Conservation (phyloP, 2,797 vertebrate genomes). For the Morus bassanus region DNA sequence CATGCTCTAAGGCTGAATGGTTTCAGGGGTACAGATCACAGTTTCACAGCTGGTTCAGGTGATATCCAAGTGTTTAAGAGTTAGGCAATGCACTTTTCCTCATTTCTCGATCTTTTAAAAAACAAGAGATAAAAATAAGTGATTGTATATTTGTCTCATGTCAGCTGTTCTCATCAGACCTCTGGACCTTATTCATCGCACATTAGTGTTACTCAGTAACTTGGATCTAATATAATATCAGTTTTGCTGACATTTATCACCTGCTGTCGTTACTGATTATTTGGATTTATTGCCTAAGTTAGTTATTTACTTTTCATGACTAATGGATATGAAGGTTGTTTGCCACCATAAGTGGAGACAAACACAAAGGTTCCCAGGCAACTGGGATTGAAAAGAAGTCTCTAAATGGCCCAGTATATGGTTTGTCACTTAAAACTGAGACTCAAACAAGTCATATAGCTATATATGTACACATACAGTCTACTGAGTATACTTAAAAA, state of each 20-base stretch:
- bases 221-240: background rate
- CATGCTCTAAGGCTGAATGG: background rate
- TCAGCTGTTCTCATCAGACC: constrained; percentile 54
- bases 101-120: background rate
- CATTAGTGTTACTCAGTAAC: constrained; percentile 63
- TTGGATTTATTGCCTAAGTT: constrained; percentile 64
- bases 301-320: constrained; percentile 58
- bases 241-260: constrained; percentile 55
- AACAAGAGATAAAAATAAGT: background rate
- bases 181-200: constrained; percentile 36
- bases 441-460: background rate
- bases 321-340: constrained; percentile 59
- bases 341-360: background rate
- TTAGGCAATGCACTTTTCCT: background rate
- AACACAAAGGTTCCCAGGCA: constrained; percentile 35
- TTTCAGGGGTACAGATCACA: background rate
- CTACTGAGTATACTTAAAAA: background rate
- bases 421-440: background rate
- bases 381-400: background rate
- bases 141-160: background rate
- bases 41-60: background rate
- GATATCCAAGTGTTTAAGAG: background rate
- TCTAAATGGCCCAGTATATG: background rate
- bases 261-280: constrained; percentile 61
- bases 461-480: background rate